A percentile compares a stretch with the other conserved stretches of the same genome.
Conservation (phyloP, 2,888 invertebrate species). For the Petrophora chlorosata region DNA sequence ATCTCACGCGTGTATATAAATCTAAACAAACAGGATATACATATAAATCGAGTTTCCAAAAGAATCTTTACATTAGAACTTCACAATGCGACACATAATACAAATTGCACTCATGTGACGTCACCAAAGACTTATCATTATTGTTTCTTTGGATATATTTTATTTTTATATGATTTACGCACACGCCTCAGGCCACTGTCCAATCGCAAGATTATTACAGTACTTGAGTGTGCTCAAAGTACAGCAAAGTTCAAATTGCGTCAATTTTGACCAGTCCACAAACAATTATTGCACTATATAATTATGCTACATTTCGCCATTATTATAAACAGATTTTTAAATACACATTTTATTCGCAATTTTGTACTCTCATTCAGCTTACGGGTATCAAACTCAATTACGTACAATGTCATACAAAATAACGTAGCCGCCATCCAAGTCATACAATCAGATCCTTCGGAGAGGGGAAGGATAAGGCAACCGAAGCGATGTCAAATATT, state of each 20-base stretch:
- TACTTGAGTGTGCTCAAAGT: conserved; percentile 40
- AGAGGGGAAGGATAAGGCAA: conserved; percentile 62
- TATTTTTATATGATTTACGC: conserved; percentile 58
- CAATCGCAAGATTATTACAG: conserved; percentile 57
- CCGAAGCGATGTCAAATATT: conserved; percentile 62
- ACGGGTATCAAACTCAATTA: conserved; percentile 46
- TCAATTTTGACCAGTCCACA: conserved; percentile 50
- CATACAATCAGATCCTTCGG: conserved; percentile 37
- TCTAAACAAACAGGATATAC: conserved; percentile 68
- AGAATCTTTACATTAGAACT: conserved; percentile 58
- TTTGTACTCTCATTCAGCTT: conserved; percentile 76
- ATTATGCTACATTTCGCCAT: conserved; percentile 70
- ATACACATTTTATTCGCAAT: conserved; percentile 61
- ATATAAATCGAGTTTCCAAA: conserved; percentile 60
- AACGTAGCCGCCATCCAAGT: conserved; percentile 47
- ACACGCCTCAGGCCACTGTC: conserved; percentile 49
- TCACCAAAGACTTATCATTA: conserved; percentile 70
- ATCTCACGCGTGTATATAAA: conserved; percentile 50
- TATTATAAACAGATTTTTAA: conserved; percentile 53
- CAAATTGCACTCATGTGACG: conserved; percentile 65
- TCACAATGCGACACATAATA: conserved; percentile 47
- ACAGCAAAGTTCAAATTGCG: conserved; percentile 28
- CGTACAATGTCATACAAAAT: conserved; percentile 56
- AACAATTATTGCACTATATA: conserved; percentile 77
- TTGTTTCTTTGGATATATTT: conserved; percentile 72